phyloP scores from a whole-genome alignment of 2,888 invertebrate species.

The Pecten maximus region DNA sequence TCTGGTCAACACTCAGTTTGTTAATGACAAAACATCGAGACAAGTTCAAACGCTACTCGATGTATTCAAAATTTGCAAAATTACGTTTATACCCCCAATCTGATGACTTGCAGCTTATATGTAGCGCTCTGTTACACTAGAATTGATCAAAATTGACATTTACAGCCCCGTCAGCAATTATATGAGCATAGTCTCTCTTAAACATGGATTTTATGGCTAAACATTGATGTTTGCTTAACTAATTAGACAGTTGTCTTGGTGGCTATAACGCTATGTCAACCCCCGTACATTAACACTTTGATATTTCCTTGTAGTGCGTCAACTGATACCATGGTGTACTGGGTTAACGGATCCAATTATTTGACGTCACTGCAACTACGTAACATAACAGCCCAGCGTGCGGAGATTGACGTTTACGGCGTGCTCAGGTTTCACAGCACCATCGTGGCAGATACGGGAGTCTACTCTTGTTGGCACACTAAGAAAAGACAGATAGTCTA shows the following conservation, averaged over 20 bases:
- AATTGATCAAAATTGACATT: background rate
- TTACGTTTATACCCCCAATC: too few species aligned
- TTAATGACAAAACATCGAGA: too few species aligned
- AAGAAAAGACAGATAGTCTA: conserved; percentile 1
- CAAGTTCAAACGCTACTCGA: too few species aligned
- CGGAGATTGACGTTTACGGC: conserved; percentile 50
- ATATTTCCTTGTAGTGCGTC: conserved; percentile 38
- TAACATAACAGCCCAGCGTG: conserved; percentile 19
- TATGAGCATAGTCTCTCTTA: background rate
- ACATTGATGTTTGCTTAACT: background rate
- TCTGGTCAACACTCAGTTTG: too few species aligned
- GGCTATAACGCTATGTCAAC: background rate
- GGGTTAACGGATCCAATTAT: conserved; percentile 50
- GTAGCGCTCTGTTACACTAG: too few species aligned
- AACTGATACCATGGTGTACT: conserved; percentile 50
- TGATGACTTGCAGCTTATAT: too few species aligned
- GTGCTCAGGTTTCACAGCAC: conserved; percentile 43
- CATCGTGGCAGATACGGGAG: conserved; percentile 33
- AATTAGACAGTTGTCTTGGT: background rate
- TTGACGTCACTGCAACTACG: conserved; percentile 44
- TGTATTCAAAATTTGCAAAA: too few species aligned
- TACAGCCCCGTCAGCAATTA: background rate
- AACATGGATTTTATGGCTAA: background rate
- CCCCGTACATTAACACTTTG: background rate
- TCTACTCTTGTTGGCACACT: conserved; percentile 47